These are phyloP conservation scores for Calliopsis andreniformis DNA, from an alignment of 1,140 invertebrate genomes.

Conservation along the genomic window DNA sequence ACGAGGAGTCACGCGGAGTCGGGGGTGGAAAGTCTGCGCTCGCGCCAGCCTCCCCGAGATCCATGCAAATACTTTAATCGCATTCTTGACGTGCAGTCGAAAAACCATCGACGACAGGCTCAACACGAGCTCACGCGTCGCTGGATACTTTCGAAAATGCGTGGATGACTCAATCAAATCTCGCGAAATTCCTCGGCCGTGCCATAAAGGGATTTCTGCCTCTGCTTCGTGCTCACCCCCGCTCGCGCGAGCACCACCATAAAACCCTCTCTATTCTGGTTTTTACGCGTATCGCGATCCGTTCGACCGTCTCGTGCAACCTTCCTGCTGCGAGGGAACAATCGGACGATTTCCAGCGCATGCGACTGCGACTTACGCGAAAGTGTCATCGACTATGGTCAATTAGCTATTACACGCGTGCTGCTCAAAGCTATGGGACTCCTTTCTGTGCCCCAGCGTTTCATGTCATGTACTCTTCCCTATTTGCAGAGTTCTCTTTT, in stretches of 20 bases:
- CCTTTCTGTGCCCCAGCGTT: too few species aligned
- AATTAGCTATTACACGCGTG: background rate
- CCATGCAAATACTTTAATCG: conserved; percentile 15
- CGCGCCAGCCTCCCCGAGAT: too few species aligned
- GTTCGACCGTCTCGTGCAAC: conserved; percentile 12
- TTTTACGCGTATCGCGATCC: conserved; percentile 12
- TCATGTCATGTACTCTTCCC: too few species aligned
- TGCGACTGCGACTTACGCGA: background rate
- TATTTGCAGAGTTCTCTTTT: too few species aligned
- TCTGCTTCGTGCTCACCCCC: conserved; percentile 19
- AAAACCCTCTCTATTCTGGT: background rate
- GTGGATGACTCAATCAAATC: conserved; percentile 53
- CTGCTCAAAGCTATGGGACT: too few species aligned
- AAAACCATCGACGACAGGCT: conserved; percentile 14
- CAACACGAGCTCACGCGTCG: conserved; percentile 23
- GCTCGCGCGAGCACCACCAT: background rate
- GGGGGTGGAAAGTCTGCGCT: too few species aligned
- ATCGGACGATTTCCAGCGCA: background rate
- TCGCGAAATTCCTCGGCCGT: conserved; percentile 51
- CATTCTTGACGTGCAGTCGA: background rate
- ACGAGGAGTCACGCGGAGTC: background rate
- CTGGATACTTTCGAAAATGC: conserved; percentile 51
- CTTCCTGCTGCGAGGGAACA: conserved; percentile 4
- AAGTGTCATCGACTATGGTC: background rate
- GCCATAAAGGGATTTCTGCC: conserved; percentile 58